Base-by-base conservation (phyloP, 2,113 vertebrate genomes). In the Corythornis cristatus region DNA sequence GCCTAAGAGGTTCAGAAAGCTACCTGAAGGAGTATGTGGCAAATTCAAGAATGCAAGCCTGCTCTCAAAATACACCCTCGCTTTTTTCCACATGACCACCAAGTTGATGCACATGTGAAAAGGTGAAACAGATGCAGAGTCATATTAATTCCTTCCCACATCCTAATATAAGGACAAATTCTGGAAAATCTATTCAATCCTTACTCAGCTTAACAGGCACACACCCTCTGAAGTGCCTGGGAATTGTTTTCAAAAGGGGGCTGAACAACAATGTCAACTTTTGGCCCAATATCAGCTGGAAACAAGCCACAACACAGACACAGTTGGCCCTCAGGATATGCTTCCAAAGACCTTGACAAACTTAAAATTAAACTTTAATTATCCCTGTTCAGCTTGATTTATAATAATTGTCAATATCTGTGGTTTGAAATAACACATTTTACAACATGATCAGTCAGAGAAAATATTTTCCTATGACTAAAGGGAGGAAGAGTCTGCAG, bases 381-480 rank as follows among this genome's bases (percentile, higher is more conserved):
- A 94, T 71, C 70, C 72, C 74, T 86, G 35, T 87, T 97, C 50
- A 86, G 79, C 46, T 86, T 96, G 95, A 95, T 95, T 96, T 97
- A 97, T 89, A 96, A 78, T 93, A 92, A 97, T 96, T 89, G 83
- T 91, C 93, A 90, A 91, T 96, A 96, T 96, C 91, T 95, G 85
- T 42, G 77, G 84, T 95, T 96, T 95, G 91, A 89, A 95, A 95
- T 95, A 96, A 96, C 95, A 95, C 74, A 11, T 93, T 95, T 96
- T 95, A 94, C 81, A 93, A 82, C 77, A 70, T 1, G 62, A 96
- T 95, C 89, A 88, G 92, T 94, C 50, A 94, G 89, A 90, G 66
- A 95, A 96, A 97, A 96, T 92, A 92, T 91, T 96, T 97, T 95
- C 86, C 79, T 93, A 94, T 95, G 91, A 96, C 88, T 85, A 94